phyloP scores from a whole-genome alignment of 1,140 invertebrate species.

The Drosophila aff. region DNA sequence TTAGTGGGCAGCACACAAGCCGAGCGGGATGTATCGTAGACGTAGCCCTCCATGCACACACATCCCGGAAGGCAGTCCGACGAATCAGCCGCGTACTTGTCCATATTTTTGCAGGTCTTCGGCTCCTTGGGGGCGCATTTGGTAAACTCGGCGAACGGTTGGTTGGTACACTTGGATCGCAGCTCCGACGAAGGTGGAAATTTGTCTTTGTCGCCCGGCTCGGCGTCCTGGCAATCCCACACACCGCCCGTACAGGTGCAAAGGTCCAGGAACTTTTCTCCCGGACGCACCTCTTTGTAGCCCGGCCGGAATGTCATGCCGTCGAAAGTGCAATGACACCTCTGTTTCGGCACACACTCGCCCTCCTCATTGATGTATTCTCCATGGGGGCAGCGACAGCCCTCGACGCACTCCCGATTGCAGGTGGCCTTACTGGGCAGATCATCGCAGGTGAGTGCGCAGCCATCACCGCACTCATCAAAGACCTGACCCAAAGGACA shows the following conservation, averaged over 20 bases:
- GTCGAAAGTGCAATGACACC: slow-evolving; percentile 91
- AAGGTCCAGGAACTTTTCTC: slow-evolving; percentile 88
- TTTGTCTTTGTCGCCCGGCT: slow-evolving; percentile 87
- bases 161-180: slow-evolving; percentile 87
- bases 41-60: slow-evolving; percentile 90
- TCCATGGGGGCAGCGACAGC: slow-evolving; percentile 93
- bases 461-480: slow-evolving; percentile 92
- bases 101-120: slow-evolving; percentile 94
- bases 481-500: slow-evolving; percentile 92
- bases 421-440: slow-evolving; percentile 81
- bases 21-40: slow-evolving; percentile 89
- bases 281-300: slow-evolving; percentile 90
- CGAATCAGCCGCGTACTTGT: slow-evolving; percentile 86
- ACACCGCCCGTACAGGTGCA: slow-evolving; percentile 91
- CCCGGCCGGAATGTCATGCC: slow-evolving; percentile 90
- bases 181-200: slow-evolving; percentile 88
- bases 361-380: slow-evolving; percentile 89
- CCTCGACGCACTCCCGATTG: slow-evolving; percentile 90
- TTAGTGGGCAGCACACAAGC: slow-evolving; percentile 89
- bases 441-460: slow-evolving; percentile 90
- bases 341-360: slow-evolving; percentile 90
- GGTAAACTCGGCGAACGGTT: slow-evolving; percentile 89
- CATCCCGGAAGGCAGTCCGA: slow-evolving; percentile 91
- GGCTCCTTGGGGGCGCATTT: slow-evolving; percentile 91
- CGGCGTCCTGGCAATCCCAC: slow-evolving; percentile 91